phyloP scores from a whole-genome alignment of 53 echinoderm and acorn worm genomes.

The Actinopyga echinites region DNA sequence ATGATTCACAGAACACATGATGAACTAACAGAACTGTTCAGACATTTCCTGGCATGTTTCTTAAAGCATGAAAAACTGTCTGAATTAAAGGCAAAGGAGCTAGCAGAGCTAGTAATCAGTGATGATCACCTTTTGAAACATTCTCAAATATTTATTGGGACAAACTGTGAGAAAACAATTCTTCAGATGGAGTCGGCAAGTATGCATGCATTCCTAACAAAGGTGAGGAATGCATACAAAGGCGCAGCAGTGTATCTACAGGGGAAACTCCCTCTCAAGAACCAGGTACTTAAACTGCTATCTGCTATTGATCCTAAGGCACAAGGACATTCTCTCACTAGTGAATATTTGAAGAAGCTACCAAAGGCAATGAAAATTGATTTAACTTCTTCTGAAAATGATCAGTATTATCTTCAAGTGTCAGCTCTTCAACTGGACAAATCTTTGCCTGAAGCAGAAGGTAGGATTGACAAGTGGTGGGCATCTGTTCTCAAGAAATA shows the following conservation, averaged over 20 bases:
- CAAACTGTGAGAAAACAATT: constrained; percentile 20
- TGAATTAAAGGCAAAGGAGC: constrained; percentile 32
- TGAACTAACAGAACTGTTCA: constrained; percentile 48
- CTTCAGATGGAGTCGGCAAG: constrained; percentile 31
- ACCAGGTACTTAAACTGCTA: constrained; percentile 12
- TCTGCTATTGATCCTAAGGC: constrained; percentile 57
- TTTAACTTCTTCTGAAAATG: constrained; percentile 25
- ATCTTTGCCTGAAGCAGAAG: constrained; percentile 50
- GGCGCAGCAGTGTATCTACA: constrained; percentile 29
- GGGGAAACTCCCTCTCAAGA: constrained; percentile 20
- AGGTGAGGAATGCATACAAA: constrained; percentile 44
- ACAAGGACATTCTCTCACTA: constrained; percentile 37
- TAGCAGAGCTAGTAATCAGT: constrained; percentile 38
- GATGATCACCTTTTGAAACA: constrained; percentile 7
- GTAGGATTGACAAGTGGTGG: constrained; percentile 44
- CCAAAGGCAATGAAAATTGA: constrained; percentile 44
- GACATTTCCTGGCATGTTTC: constrained; percentile 66
- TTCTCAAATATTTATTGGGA: constrained; percentile 13
- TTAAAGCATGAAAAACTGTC: constrained; percentile 47
- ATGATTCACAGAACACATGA: constrained; percentile 62
- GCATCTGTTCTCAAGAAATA: constrained; percentile 38
- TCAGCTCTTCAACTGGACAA: constrained; percentile 51
- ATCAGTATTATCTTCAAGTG: constrained; percentile 39
- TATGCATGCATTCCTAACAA: constrained; percentile 20
- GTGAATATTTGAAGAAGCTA: constrained; percentile 39